phyloP scores from a whole-genome alignment of 1,140 invertebrate genomes.

The Pseudomyrmex sp. region DNA sequence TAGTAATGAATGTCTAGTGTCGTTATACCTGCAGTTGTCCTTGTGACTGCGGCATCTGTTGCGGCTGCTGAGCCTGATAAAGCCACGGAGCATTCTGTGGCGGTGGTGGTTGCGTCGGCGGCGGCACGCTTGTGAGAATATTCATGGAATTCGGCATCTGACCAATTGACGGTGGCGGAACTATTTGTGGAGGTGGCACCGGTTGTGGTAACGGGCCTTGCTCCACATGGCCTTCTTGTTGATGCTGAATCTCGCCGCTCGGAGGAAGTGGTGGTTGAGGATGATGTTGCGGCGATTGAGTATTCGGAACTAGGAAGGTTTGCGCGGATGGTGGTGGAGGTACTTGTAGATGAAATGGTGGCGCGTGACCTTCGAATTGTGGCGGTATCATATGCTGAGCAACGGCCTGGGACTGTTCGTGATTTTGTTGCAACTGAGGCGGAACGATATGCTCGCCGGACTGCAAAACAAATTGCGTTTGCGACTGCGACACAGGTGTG shows the following conservation, averaged over 20 bases:
- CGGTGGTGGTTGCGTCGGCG: constrained; percentile 80
- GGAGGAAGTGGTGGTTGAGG: constrained; percentile 75
- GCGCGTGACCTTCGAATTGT: constrained; percentile 79
- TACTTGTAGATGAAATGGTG: constrained; percentile 80
- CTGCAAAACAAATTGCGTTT: constrained; percentile 81
- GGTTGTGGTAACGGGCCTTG: constrained; percentile 80
- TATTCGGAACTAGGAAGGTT: constrained; percentile 80
- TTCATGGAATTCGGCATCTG: constrained; percentile 82
- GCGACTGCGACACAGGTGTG: constrained; percentile 75
- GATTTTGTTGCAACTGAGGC: constrained; percentile 79
- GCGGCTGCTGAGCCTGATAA: constrained; percentile 79
- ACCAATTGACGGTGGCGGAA: constrained; percentile 80
- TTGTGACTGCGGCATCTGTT: constrained; percentile 75
- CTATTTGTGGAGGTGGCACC: constrained; percentile 83
- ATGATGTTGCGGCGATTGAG: constrained; percentile 75
- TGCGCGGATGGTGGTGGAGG: constrained; percentile 77
- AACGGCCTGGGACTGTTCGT: constrained; percentile 76
- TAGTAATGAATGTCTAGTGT: neutral
- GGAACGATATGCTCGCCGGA: constrained; percentile 79
- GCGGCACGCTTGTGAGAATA: constrained; percentile 82
- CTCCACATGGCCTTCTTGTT: constrained; percentile 77
- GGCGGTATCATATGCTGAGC: constrained; percentile 76
- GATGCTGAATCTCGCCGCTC: constrained; percentile 76
- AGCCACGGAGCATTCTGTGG: constrained; percentile 82
- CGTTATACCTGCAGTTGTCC: constrained; percentile 79